Conservation (phyloP, 1,140 invertebrate genomes). For the Drosophila mauritiana region DNA sequence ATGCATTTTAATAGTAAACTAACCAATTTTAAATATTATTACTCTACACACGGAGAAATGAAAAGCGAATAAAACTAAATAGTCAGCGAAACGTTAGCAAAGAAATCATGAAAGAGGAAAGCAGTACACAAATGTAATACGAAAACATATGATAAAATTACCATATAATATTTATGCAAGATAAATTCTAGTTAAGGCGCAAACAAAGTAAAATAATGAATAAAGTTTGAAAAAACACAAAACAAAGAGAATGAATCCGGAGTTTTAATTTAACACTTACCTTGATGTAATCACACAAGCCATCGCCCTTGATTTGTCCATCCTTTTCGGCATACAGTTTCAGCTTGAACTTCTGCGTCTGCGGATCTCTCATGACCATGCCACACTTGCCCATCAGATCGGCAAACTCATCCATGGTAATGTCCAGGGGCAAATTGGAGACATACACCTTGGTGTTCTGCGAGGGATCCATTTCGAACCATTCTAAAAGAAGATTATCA, state of each 20-base stretch:
- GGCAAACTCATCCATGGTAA: conserved; percentile 95
- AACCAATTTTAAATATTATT: conserved; percentile 76
- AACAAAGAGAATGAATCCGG: conserved; percentile 27
- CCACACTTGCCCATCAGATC: conserved; percentile 98
- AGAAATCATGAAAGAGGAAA: conserved; percentile 7
- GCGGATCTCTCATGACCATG: conserved; percentile 95
- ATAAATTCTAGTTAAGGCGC: conserved; percentile 58
- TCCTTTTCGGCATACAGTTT: conserved; percentile 96
- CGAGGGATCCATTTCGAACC: conserved; percentile 97
- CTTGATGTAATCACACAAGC: conserved; percentile 98
- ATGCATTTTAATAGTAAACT: conserved; percentile 73
- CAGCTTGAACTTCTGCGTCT: conserved; percentile 94
- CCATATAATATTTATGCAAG: conserved; percentile 62
- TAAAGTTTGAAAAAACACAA: conserved; percentile 60
- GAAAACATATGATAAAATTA: conserved; percentile 52
- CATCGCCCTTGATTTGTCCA: conserved; percentile 97
- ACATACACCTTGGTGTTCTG: conserved; percentile 99
- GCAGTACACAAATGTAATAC: conserved; percentile 28
- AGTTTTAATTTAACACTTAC: conserved; percentile 84
- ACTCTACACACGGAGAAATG: conserved; percentile 31
- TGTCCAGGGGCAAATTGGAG: conserved; percentile 94
- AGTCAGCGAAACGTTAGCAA: conserved; percentile 46
- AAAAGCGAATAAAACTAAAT: conserved; percentile 30
- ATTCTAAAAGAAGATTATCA: conserved; percentile 85
- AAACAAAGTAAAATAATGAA: conserved; percentile 63